A percentile compares a stretch with the other conserved stretches of the same genome.
Evolutionary conservation across 2,888 invertebrate genomes (phyloP).

Genomic region (Stictocephala bisonia): DNA sequence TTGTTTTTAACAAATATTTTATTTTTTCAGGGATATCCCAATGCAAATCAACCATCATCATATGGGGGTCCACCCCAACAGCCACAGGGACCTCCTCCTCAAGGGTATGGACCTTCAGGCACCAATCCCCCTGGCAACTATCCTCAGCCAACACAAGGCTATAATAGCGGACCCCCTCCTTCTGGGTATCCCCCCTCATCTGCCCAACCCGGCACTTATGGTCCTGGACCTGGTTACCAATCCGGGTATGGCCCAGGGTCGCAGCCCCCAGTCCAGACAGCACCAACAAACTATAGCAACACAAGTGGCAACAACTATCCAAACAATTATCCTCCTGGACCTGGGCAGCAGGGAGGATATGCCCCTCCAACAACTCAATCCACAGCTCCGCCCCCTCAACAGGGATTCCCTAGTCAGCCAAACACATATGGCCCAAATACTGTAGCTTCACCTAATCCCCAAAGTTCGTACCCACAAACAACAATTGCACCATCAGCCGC

Average conservation of each 20-base stretch:
- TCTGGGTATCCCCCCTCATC: slow-evolving; percentile 63
- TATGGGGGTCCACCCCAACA: slow-evolving; percentile 58
- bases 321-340: slow-evolving; percentile 57
- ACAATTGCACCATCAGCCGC: slow-evolving; percentile 66
- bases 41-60: slow-evolving; percentile 56
- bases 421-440: slow-evolving; percentile 38
- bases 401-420: slow-evolving; percentile 27
- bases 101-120: slow-evolving; percentile 64
- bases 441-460: slow-evolving; percentile 54
- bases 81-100: slow-evolving; percentile 63
- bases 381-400: slow-evolving; percentile 42
- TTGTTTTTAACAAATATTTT: neutral
- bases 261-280: slow-evolving; percentile 46
- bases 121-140: slow-evolving; percentile 43
- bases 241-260: slow-evolving; percentile 8
- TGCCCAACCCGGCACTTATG: slow-evolving; percentile 57
- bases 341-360: slow-evolving; percentile 57
- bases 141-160: slow-evolving; percentile 40
- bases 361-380: slow-evolving; percentile 42
- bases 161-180: slow-evolving; percentile 43
- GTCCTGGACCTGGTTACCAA: slow-evolving; percentile 46
- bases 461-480: slow-evolving; percentile 62
- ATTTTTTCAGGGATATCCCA: slow-evolving; percentile 51
- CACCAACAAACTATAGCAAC: slow-evolving; percentile 60
- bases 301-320: slow-evolving; percentile 66